phyloP scores from a whole-genome alignment of 2,113 vertebrate species.

The Andinoacara biseriatus region DNA sequence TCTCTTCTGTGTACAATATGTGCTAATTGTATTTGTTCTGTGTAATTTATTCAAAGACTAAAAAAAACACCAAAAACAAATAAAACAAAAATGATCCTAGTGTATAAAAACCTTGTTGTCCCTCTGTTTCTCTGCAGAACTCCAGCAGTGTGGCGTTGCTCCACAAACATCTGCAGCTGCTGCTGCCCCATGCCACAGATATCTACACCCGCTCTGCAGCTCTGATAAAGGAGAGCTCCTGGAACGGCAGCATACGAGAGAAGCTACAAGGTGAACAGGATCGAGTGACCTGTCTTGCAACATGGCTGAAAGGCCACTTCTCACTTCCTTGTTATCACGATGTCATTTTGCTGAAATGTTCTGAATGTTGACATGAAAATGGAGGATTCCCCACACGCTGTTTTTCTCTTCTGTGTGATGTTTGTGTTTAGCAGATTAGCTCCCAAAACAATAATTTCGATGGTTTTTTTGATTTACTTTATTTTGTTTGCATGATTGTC shows the following conservation, averaged over 20 bases:
- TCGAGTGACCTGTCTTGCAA: no score
- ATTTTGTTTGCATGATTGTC: neutral
- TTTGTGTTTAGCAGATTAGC: neutral
- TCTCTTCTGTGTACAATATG: no score
- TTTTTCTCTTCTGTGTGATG: neutral
- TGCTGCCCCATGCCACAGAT: conserved; percentile 95
- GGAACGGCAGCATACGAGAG: conserved; percentile 92
- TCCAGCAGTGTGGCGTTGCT: conserved; percentile 97
- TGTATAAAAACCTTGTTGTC: neutral
- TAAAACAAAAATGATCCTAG: neutral
- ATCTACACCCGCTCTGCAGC: conserved; percentile 93
- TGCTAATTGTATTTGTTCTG: no score
- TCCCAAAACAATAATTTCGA: neutral
- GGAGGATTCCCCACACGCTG: neutral
- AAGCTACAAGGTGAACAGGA: conserved; percentile 88
- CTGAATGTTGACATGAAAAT: no score
- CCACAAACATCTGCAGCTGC: conserved; percentile 96
- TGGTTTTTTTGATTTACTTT: neutral
- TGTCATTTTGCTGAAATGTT: neutral
- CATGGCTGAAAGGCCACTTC: neutral
- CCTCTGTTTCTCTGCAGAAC: conserved; percentile 77
- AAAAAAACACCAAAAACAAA: neutral
- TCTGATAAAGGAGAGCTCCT: conserved; percentile 92
- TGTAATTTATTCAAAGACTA: no score
- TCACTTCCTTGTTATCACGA: neutral